Conservation (phyloP, 2,113 vertebrate species). For the Anseranas semipalmata region DNA sequence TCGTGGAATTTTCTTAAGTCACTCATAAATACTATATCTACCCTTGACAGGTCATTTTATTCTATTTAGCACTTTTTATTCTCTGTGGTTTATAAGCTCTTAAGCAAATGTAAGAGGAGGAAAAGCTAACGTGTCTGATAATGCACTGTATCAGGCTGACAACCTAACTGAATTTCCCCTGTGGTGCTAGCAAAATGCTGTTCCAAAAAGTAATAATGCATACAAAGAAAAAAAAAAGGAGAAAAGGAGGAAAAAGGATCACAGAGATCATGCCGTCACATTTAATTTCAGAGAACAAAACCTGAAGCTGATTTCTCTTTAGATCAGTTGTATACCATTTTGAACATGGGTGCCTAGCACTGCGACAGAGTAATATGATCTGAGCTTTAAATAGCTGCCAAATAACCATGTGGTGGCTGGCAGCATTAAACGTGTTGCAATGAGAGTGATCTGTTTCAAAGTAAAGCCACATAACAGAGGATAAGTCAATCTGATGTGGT, state of each 20-base stretch:
- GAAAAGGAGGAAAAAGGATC: not conserved
- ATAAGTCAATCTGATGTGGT: slow-evolving; percentile 51
- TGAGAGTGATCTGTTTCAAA: slow-evolving; percentile 70
- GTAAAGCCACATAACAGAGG: slow-evolving; percentile 59
- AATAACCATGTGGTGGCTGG: slow-evolving; percentile 70
- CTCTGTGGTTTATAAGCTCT: slow-evolving; percentile 65
- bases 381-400: slow-evolving; percentile 75
- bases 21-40: slow-evolving; percentile 57
- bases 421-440: slow-evolving; percentile 56
- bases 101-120: slow-evolving; percentile 71
- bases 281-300: slow-evolving; percentile 71
- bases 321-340: slow-evolving; percentile 66
- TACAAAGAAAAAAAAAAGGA: not conserved
- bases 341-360: slow-evolving; percentile 61
- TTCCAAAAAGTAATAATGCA: slow-evolving; percentile 61
- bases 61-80: slow-evolving; percentile 71
- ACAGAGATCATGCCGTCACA: slow-evolving; percentile 39
- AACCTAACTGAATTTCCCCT: slow-evolving; percentile 60
- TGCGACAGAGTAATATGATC: slow-evolving; percentile 63
- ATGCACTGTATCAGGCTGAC: slow-evolving; percentile 62
- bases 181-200: slow-evolving; percentile 46
- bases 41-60: slow-evolving; percentile 70
- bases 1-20: slow-evolving; percentile 32
- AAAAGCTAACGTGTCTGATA: slow-evolving; percentile 60
- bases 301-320: slow-evolving; percentile 62